phyloP scores from a whole-genome alignment of 2,113 vertebrate species.

The Sakesphorus luctuosus region DNA sequence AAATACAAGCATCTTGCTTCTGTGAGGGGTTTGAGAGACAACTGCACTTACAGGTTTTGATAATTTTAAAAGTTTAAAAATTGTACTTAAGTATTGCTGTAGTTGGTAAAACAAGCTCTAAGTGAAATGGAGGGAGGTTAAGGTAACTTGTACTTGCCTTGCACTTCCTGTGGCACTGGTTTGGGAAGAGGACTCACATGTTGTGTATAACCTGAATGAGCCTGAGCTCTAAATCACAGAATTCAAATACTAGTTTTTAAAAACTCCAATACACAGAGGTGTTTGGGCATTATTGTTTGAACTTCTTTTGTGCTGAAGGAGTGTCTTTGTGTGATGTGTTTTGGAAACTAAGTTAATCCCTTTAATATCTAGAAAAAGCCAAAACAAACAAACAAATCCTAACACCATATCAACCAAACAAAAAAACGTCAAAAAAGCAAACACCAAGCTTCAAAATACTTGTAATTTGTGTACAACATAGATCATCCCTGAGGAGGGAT shows the following conservation, averaged over 20 bases:
- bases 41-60: not conserved
- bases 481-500: not conserved
- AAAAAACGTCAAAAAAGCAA: not conserved
- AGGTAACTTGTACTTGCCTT: not conserved
- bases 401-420: not conserved
- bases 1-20: not conserved
- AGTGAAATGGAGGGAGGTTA: not conserved
- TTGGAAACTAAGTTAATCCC: not conserved
- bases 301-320: not conserved
- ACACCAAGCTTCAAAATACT: not conserved
- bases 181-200: not conserved
- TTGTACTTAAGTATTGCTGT: not conserved
- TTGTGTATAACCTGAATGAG: not conserved
- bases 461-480: not conserved
- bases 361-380: not conserved
- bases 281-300: not conserved
- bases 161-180: not conserved
- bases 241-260: not conserved
- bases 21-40: not conserved
- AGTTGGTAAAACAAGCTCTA: not conserved
- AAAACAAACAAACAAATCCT: not conserved
- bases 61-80: not conserved
- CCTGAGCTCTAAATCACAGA: not conserved
- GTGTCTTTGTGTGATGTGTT: not conserved
- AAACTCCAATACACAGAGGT: not conserved